Conservation (phyloP, 2,113 vertebrate species). For the Malurus alboscapulatus region DNA sequence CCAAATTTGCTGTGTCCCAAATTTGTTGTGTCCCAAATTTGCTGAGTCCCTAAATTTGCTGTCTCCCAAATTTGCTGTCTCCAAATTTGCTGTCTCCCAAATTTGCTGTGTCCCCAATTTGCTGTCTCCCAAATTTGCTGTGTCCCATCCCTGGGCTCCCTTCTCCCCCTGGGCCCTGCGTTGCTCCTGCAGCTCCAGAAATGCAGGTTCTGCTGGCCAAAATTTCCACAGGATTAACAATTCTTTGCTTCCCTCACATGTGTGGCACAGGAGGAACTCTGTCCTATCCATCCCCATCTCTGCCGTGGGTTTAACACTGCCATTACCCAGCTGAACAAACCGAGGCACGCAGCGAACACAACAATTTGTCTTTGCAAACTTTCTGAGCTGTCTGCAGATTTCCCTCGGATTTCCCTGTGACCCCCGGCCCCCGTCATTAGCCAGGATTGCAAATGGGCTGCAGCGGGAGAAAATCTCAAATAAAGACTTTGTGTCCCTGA, state of each 20-base stretch:
- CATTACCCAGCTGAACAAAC: background rate
- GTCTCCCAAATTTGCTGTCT: too few species aligned
- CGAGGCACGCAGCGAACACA: background rate
- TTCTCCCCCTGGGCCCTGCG: background rate
- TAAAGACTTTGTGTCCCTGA: background rate
- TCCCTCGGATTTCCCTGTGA: background rate
- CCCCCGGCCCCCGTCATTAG: background rate
- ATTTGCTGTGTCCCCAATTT: too few species aligned
- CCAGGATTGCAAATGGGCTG: background rate
- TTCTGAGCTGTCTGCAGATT: background rate
- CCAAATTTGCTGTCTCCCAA: too few species aligned
- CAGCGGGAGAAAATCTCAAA: background rate
- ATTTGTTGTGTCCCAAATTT: too few species aligned
- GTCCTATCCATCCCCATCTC: background rate
- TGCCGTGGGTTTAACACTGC: background rate
- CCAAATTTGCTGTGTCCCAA: too few species aligned
- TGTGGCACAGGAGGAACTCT: background rate
- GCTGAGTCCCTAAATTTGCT: too few species aligned
- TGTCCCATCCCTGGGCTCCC: background rate
- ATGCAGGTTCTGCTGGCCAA: fast-evolving
- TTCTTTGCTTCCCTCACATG: background rate
- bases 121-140: too few species aligned
- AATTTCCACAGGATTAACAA: background rate
- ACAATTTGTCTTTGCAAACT: background rate
- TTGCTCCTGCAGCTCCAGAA: background rate